Evolutionary conservation across 2,888 invertebrate genomes (phyloP).

Genomic region (Aphodius sticticus): DNA sequence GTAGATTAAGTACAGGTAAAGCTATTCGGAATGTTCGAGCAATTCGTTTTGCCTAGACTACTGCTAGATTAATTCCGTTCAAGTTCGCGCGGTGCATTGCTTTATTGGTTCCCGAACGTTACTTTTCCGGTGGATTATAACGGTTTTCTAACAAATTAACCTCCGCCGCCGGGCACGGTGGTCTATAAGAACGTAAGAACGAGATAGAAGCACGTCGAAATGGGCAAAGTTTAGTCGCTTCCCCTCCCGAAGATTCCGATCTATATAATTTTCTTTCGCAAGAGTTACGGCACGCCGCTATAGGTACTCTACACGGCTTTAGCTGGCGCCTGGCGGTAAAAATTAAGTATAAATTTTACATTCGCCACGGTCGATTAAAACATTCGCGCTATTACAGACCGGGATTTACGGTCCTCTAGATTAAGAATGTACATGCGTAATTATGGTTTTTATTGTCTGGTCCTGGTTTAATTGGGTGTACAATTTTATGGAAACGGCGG

Average conservation of each 20-base stretch:
- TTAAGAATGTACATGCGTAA: neutral
- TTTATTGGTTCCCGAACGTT: conserved; percentile 4
- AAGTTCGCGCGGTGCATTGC: neutral
- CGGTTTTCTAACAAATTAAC: conserved; percentile 4
- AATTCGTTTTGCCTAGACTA: conserved; percentile 4
- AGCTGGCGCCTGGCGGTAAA: neutral
- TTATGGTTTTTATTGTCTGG: neutral
- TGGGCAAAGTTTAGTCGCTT: neutral
- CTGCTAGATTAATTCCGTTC: neutral
- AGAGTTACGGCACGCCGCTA: neutral
- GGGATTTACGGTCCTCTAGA: neutral
- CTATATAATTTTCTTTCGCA: neutral
- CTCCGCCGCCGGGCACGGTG: neutral
- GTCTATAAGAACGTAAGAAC: neutral
- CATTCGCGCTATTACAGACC: neutral
- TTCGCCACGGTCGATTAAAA: conserved; percentile 4
- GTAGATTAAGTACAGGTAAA: neutral
- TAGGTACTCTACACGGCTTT: neutral
- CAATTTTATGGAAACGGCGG: too few relatives aligned
- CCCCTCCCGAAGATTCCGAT: neutral
- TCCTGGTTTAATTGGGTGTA: neutral
- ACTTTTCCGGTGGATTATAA: conserved; percentile 4
- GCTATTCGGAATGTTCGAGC: neutral
- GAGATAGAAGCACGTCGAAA: neutral
- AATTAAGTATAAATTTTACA: neutral